A percentile compares a stretch with the other conserved stretches of the same genome.
phyloP scores from a whole-genome alignment of 2,797 vertebrate genomes.

The Periparus ater region DNA sequence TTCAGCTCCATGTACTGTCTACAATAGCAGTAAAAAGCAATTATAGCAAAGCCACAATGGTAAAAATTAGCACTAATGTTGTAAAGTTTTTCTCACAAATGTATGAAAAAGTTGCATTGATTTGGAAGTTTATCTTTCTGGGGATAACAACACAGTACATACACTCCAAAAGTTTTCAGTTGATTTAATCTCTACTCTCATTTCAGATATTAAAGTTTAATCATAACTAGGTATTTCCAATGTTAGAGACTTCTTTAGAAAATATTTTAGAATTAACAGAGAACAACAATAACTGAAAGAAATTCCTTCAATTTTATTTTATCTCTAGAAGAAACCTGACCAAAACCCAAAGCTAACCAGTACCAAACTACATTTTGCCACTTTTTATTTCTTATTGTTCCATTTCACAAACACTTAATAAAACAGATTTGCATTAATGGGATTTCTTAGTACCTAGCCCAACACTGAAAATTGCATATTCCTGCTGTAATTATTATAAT shows the following conservation, averaged over 20 bases:
- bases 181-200: neutral
- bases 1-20: neutral
- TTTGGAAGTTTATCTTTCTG: neutral
- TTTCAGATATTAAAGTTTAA: neutral
- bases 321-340: neutral
- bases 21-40: neutral
- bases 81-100: neutral
- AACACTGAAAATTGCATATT: neutral
- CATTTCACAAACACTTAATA: neutral
- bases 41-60: neutral
- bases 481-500: constrained; percentile 1
- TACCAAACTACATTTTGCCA: neutral
- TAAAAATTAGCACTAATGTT: neutral
- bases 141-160: neutral
- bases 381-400: neutral
- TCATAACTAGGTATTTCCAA: neutral
- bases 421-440: neutral
- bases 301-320: neutral
- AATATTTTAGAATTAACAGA: neutral
- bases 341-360: neutral
- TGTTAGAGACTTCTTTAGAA: neutral
- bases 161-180: neutral
- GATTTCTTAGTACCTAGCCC: constrained; percentile 48
- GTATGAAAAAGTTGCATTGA: neutral
- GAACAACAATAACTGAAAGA: neutral